Evolutionary conservation across 2,888 invertebrate species (phyloP).

Genomic region (Lasioglossum vierecki): DNA sequence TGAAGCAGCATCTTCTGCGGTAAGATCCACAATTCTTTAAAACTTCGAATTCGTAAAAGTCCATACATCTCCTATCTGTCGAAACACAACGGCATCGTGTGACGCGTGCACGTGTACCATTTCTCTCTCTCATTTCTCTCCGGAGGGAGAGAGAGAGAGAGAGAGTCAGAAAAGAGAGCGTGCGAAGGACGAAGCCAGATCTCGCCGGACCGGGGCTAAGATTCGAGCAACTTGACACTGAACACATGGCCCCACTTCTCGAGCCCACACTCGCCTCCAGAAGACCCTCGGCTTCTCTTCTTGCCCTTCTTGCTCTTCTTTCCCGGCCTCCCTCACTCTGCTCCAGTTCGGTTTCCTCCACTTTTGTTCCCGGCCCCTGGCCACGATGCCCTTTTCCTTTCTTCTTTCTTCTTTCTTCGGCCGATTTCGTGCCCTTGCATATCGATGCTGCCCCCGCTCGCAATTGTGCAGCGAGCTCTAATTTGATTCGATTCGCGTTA

Average conservation of each 20-base stretch:
- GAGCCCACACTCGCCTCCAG: slow-evolving; percentile 80
- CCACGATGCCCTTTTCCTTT: slow-evolving; percentile 33
- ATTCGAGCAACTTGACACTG: slow-evolving; percentile 83
- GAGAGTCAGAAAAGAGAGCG: slow-evolving; percentile 19
- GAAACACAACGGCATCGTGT: slow-evolving; percentile 15
- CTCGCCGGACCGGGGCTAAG: slow-evolving; percentile 58
- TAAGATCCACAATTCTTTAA: not conserved
- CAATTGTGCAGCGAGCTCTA: slow-evolving; percentile 5
- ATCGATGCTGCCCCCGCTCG: slow-evolving; percentile 22
- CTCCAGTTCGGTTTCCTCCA: slow-evolving; percentile 31
- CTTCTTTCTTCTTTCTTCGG: not conserved
- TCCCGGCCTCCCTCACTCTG: slow-evolving; percentile 22
- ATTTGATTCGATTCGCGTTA: slow-evolving; percentile 14
- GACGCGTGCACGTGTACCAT: slow-evolving; percentile 48
- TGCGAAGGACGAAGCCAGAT: slow-evolving; percentile 25
- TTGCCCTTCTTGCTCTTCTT: slow-evolving; percentile 52
- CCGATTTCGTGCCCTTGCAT: slow-evolving; percentile 42
- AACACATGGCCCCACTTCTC: slow-evolving; percentile 84
- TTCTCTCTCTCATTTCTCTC: slow-evolving; percentile 35
- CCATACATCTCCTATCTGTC: not conserved
- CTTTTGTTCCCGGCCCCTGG: slow-evolving; percentile 28
- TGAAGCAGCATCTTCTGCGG: not conserved
- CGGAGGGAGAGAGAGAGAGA: slow-evolving; percentile 5
- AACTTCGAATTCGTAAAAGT: not conserved
- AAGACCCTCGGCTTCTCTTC: slow-evolving; percentile 69